Evolutionary conservation across 2,888 invertebrate genomes (phyloP), one percentile per base, ranked within the genome.

Genomic region (Dolichomitus sp.): DNA sequence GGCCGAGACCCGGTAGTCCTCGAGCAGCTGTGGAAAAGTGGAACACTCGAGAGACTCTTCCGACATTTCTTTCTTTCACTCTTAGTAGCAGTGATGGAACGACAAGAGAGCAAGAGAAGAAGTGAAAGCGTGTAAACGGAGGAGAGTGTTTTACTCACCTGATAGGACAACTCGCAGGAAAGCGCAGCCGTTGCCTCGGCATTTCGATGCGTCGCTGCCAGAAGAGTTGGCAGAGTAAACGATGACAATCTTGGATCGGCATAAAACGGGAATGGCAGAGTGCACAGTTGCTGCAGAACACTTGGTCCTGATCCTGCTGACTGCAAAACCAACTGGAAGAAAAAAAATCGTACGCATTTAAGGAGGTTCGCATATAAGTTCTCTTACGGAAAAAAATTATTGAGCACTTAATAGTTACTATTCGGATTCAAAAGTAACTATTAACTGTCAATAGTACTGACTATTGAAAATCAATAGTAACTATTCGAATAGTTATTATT

Each of bases 181-280:
- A 98, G 94, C 82, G 98, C 96, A 0, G 96, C 95, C n/a, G 95
- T 95, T 86, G 97, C 97, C 84, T 96, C 96, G 4, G 95, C 94
- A 89, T 97, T 97, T 63, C 95, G 93, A 91, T 95, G 94, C 91
- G 97, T 95, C 92, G 96, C 95, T 30, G 97, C 97, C 78, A 97
- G 95, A 57, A 98, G 94, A 0, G 98, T 97, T 0, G 98, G 98
- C 93, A 97, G 96, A 70, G 98, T 95, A 70, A 96, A 95, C 84
- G 95, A 95, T 78, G 96, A 96, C 85, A 98, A 95, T 1, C 94
- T 92, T 37, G 96, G 95, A 78, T 97, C 97, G 63, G 97, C 97
- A 94, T 98, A 97, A 95, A 98, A 98, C 88, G 97, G 97, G 89
- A 98, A 97, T 0, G 98, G 98, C 87, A 98, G 94, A 0, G 96